phyloP scores from a whole-genome alignment of 2,113 vertebrate genomes.

The Festucalex cinctus region DNA sequence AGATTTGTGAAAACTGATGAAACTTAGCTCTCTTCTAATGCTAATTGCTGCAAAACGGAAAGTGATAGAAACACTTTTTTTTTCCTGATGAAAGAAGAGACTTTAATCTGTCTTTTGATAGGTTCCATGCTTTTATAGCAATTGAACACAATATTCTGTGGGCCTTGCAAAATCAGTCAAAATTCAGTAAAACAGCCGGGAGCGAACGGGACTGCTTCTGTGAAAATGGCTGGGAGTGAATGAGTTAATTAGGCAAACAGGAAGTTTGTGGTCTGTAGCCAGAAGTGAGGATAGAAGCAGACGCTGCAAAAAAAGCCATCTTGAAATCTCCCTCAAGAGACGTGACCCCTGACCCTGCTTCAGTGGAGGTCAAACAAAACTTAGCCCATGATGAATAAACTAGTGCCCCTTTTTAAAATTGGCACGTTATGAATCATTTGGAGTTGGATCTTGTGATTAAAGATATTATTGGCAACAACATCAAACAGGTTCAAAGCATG shows the following conservation, averaged over 20 bases:
- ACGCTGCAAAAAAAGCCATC: slow-evolving; percentile 46
- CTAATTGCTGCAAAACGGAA: too few species aligned
- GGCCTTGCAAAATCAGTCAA: too few species aligned
- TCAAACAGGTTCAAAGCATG: not conserved
- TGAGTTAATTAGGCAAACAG: slow-evolving; percentile 54
- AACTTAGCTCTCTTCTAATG: too few species aligned
- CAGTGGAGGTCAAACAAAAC: slow-evolving; percentile 66
- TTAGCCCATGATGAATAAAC: slow-evolving; percentile 66
- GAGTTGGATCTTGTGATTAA: slow-evolving; percentile 1
- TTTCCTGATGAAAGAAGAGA: too few species aligned
- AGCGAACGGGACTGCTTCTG: too few species aligned
- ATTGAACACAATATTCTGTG: too few species aligned
- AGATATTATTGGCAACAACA: not conserved
- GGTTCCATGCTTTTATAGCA: too few species aligned
- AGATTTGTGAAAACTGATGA: too few species aligned
- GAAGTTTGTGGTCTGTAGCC: slow-evolving; percentile 58
- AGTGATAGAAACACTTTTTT: too few species aligned
- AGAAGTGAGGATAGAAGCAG: slow-evolving; percentile 36
- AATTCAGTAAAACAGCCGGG: too few species aligned
- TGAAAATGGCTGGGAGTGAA: too few species aligned
- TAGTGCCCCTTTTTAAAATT: slow-evolving; percentile 49
- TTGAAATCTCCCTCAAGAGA: slow-evolving; percentile 54
- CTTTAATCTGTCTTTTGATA: too few species aligned
- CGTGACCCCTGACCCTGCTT: slow-evolving; percentile 62
- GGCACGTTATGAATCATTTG: slow-evolving; percentile 30